A percentile compares a stretch with the other conserved stretches of the same genome.
phyloP scores from a whole-genome alignment of 2,888 invertebrate genomes.

The Trachelus troglodyta region DNA sequence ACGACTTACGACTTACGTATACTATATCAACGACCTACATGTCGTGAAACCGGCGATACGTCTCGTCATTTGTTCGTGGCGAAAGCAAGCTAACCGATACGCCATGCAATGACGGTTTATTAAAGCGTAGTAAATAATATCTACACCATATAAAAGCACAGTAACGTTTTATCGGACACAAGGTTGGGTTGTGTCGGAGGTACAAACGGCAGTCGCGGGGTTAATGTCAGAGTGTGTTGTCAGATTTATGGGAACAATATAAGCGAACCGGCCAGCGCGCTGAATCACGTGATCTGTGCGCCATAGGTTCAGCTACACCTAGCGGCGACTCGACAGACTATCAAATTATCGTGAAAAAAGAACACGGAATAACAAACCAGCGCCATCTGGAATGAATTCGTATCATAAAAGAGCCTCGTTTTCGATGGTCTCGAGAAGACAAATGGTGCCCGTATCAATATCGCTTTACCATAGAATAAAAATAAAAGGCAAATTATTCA shows the following conservation, averaged over 20 bases:
- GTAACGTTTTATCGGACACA: slow-evolving; percentile 21
- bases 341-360: background rate
- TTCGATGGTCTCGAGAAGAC: background rate
- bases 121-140: slow-evolving; percentile 42
- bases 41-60: background rate
- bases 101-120: slow-evolving; percentile 25
- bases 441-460: background rate
- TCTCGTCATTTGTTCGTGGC: background rate
- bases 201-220: slow-evolving; percentile 41
- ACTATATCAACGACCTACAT: background rate
- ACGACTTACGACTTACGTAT: background rate
- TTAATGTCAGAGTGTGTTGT: slow-evolving; percentile 49
- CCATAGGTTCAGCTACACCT: background rate
- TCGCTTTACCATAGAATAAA: background rate
- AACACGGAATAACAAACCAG: background rate
- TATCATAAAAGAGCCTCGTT: background rate
- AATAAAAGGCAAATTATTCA: background rate
- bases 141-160: slow-evolving; percentile 26
- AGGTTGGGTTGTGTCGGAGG: slow-evolving; percentile 39
- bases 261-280: slow-evolving; percentile 41
- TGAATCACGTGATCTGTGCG: slow-evolving; percentile 35
- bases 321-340: background rate
- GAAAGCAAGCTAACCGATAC: background rate
- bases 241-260: slow-evolving; percentile 61
- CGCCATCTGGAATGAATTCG: background rate